Base-by-base conservation (phyloP, 2,888 invertebrate genomes). In the Caenorhabditis becei region DNA sequence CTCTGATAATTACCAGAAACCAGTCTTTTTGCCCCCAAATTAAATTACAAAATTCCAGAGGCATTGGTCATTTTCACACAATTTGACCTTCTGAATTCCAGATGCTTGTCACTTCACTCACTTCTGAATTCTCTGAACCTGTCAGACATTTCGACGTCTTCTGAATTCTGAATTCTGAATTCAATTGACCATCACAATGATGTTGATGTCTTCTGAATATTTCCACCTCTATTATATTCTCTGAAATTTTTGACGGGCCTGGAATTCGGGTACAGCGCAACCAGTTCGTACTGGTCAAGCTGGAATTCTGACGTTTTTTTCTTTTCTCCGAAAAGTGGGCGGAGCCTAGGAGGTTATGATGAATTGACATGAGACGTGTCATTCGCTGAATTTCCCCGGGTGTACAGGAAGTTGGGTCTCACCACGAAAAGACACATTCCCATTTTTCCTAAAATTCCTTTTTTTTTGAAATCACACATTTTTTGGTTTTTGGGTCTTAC, bases 21-120 rank as follows among this genome's bases (percentile, higher is more conserved):
- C 41, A 41, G 41, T 41, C 69, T 58, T 58, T 47, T 67, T 67
- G n/a, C n/a, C 67, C 7, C 56, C 67, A 56, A 58, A 41, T 41
- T 5, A 41, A 49, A 49, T 61, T 61, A 70, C 49, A 61, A 70
- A 70, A 70, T 70, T 70, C 70, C 71, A 72, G 62, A 63, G 41
- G 71, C 47, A 47, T 62, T 56, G 74, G 74, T 66, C 75, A 66
- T 66, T 69, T 77, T 67, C 23, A 44, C 20, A 16, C 18, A n/a
- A 7, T 49, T 67, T 35, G 23, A 26, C 54, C 47, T 56, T n/a
- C 24, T n/a, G 18, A n/a, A 49, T 18, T n/a, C 24, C 11, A 24
- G 20, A 53, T 53, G 53, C 53, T 53, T 53, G 5, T 8, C 20
- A 5, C 16, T 32, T n/a, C 41, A n/a, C 10, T 49, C 7, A 49